Evolutionary conservation across 2,888 invertebrate genomes (phyloP), one percentile per base, ranked within the genome.

Genomic region (Cyaniris semiargus): DNA sequence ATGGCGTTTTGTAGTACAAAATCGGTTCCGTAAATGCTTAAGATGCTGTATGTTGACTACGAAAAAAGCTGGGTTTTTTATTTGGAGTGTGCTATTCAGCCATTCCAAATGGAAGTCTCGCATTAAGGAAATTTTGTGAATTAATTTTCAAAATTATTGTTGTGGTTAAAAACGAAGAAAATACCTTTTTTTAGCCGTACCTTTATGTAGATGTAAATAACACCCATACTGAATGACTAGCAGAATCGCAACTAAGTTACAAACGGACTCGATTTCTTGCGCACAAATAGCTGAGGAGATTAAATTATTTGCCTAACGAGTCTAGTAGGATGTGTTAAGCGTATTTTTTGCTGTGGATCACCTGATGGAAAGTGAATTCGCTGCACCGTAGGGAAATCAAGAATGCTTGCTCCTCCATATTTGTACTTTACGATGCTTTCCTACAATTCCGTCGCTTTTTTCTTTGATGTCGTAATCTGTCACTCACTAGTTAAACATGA

Each of bases 381-480:
- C 15, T 66, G 23, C 27, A 66, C 66, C 27, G 66, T 18, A 27
- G 66, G 66, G 66, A 66, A 66, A 66, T 66, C 66, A 66, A 66
- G 66, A 66, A 66, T 66, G 66, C 66, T 66, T 23, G 23, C 15
- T 27, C 66, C 31, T 6, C 66, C 66, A 66, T 66, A 66, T 66
- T 66, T 15, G 66, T 66, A 23, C 23, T 60, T 23, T 60, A 27
- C 66, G 66, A 66, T 66, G 66, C 31, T 66, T 66, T 66, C 66
- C 66, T 66, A 66, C 66, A 13, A 66, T 66, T 66, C 66, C 66
- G 27, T 66, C 66, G 66, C 27, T 66, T 66, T 60, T 66, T 66
- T 27, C 66, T 66, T 66, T 31, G 66, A 66, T 66, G 66, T 66
- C 27, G 66, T 66, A 66, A 66, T 66, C 66, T 66, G 66, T 66